phyloP scores from a whole-genome alignment of 92 coral and sea anemone species.

The Parazoanthus darwini region DNA sequence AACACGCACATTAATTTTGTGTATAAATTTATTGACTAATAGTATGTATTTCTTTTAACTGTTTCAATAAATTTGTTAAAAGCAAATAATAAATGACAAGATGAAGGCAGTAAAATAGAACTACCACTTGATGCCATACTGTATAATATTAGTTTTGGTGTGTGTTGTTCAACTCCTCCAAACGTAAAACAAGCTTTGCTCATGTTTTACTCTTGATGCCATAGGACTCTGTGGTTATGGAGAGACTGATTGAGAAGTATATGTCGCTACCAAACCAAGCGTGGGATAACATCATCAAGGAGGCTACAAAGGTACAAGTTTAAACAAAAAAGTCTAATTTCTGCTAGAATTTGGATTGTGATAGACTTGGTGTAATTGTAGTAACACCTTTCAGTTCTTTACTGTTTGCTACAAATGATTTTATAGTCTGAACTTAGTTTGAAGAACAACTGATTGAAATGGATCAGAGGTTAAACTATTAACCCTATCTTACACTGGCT shows the following conservation, averaged over 20 bases:
- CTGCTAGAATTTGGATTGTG: not conserved
- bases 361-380: not conserved
- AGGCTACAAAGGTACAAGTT: constrained; percentile 86
- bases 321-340: not conserved
- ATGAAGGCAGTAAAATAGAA: not conserved
- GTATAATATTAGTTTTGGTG: not conserved
- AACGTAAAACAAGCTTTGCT: not conserved
- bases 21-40: too few relatives aligned
- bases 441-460: too few relatives aligned
- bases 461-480: too few relatives aligned
- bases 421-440: too few relatives aligned
- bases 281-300: constrained; percentile 97
- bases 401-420: not conserved
- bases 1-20: too few relatives aligned
- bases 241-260: constrained; percentile 95
- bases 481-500: too few relatives aligned
- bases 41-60: too few relatives aligned
- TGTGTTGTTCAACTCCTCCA: not conserved
- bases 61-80: too few relatives aligned
- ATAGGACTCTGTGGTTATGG: constrained; percentile 98
- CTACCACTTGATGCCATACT: too few relatives aligned
- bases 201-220: not conserved
- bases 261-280: constrained; percentile 99
- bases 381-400: not conserved
- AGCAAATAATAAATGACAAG: too few relatives aligned